Conservation (phyloP, 2,888 invertebrate genomes). For the Phytoseiulus persimilis region DNA sequence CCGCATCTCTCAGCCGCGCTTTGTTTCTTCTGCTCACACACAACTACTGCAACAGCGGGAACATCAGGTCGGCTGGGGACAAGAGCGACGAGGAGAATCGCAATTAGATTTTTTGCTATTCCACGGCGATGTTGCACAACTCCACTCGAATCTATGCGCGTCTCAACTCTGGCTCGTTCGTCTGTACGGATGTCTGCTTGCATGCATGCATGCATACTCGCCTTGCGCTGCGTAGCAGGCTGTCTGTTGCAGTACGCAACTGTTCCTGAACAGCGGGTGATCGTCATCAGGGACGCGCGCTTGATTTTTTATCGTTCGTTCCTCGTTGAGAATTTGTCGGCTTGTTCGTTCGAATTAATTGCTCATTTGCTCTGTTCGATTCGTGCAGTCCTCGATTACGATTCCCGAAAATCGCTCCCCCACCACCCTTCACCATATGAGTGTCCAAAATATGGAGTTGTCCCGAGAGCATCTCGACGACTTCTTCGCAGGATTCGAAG, state of each 20-base stretch:
- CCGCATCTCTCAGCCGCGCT: not conserved
- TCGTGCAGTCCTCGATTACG: not conserved
- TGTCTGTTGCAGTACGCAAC: not conserved
- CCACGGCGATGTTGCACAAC: not conserved
- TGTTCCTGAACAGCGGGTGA: not conserved
- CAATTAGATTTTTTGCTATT: conserved; percentile 5
- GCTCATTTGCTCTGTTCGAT: not conserved
- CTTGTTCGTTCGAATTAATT: not conserved
- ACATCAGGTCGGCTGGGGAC: not conserved
- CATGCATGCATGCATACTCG: not conserved
- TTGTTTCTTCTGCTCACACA: not conserved
- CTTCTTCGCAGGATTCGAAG: no score
- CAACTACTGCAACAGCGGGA: not conserved
- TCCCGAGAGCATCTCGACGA: no score
- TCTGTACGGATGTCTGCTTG: not conserved
- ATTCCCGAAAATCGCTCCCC: no score
- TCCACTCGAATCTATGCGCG: not conserved
- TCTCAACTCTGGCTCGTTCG: not conserved
- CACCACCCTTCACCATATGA: no score
- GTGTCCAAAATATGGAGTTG: no score
- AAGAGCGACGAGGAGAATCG: not conserved
- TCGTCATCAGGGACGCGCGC: not conserved
- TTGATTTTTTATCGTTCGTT: not conserved
- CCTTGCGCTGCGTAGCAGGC: not conserved
- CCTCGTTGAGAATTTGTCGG: not conserved